Evolutionary conservation across 2,888 invertebrate genomes (phyloP), one percentile per base, ranked within the genome.

Genomic region (Andrena marginata): DNA sequence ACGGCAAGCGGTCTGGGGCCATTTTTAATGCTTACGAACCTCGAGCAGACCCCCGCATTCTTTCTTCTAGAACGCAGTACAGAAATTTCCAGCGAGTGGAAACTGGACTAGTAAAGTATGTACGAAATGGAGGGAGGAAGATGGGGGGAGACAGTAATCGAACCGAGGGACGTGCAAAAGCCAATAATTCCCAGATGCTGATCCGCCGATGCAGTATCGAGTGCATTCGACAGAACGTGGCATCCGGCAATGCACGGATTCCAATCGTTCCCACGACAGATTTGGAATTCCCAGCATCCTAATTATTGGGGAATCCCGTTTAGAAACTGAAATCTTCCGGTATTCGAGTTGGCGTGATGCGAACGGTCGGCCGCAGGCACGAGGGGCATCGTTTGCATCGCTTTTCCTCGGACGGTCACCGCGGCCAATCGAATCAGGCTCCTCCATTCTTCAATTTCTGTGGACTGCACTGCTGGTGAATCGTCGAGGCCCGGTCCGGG

Each of bases 261-360:
- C 71, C 77, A n/a, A 59, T 70, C 60, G 26, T 60, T 35, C 56
- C 77, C 2, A 20, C 71, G 71, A 65, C 59, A 67, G 59, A 65
- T 59, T 29, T 3, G 77, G 77, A 77, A 67, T 77, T 16, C 65
- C 8, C 60, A 51, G 71, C 59, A 77, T 77, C 70, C 77, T 77
- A 71, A 77, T 77, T 77, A 71, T 71, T 59, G 59, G 23, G 49
- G 60, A 67, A 71, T 71, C 71, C 29, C n/a, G 64, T 49, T 64
- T 71, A 64, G 33, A 70, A 64, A 56, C 56, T 48, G 29, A 70
- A 77, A 69, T 63, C 54, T 23, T 56, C 16, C 26, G 63, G 63
- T 20, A 62, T 71, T 33, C 60, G 29, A 65, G 16, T n/a, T n/a
- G 42, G 16, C 70, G 33, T 20, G 49, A 51, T 26, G 33, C 48